Evolutionary conservation across 1,140 invertebrate genomes (phyloP).

Genomic region (Diabrotica undecimpunctata): DNA sequence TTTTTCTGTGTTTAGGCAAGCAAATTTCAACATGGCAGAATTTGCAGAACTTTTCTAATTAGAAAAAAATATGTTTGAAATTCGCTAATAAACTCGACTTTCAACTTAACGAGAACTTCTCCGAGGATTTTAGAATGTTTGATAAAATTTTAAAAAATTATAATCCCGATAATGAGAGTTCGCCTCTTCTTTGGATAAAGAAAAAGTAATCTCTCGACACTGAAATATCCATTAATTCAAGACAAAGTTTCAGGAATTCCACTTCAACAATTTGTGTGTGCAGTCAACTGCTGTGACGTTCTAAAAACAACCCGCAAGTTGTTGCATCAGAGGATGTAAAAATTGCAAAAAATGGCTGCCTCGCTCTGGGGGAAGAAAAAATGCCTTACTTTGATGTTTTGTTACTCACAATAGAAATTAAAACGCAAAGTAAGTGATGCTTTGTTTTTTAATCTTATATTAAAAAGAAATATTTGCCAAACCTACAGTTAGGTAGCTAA

Average conservation of each 20-base stretch:
- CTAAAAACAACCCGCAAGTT: background rate
- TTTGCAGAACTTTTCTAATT: background rate
- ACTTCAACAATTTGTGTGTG: background rate
- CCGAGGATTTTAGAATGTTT: background rate
- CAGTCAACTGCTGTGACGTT: background rate
- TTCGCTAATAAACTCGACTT: background rate
- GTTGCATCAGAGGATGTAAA: no score
- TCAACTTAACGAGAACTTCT: background rate
- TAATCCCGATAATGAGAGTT: background rate
- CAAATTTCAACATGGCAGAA: background rate
- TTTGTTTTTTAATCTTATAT: no score
- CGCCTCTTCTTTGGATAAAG: background rate
- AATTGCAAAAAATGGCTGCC: no score
- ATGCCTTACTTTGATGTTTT: no score
- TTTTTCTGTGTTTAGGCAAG: no score
- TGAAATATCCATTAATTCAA: background rate
- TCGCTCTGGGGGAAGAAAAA: no score
- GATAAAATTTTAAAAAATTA: background rate
- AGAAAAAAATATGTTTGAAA: background rate
- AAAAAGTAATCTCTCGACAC: background rate
- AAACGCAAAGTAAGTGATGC: no score
- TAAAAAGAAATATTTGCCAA: no score
- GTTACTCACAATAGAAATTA: no score
- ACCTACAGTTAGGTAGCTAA: no score
- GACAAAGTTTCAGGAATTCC: background rate